These are phyloP conservation scores for Garra rufa DNA, from an alignment of 2,113 vertebrate species.

Conservation along the genomic window DNA sequence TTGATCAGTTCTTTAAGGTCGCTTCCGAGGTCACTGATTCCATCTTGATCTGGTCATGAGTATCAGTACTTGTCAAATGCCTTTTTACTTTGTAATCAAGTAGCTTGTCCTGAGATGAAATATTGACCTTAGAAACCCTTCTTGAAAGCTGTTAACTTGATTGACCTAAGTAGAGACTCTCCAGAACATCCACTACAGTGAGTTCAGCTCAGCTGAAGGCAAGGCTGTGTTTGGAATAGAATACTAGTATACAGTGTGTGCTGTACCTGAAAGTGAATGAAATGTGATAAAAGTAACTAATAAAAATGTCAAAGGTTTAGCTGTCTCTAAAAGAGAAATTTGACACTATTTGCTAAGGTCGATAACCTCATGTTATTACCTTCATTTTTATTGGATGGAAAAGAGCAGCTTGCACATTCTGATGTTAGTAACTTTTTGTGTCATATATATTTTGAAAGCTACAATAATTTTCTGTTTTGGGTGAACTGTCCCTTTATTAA, in stretches of 20 bases:
- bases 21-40: slow-evolving; percentile 12
- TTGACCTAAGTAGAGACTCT: not conserved
- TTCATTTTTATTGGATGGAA: not conserved
- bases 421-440: not conserved
- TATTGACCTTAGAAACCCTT: slow-evolving; percentile 14
- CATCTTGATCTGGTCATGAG: not conserved
- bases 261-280: not conserved
- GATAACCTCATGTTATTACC: not conserved
- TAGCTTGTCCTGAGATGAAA: slow-evolving; percentile 1
- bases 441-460: not conserved
- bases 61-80: slow-evolving; percentile 9
- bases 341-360: not conserved
- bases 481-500: not conserved
- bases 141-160: not conserved
- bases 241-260: not conserved
- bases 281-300: not conserved
- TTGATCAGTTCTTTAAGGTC: slow-evolving; percentile 13
- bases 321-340: not conserved
- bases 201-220: not conserved
- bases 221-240: not conserved
- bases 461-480: not conserved
- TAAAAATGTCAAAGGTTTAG: not conserved
- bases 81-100: not conserved
- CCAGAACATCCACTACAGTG: not conserved
- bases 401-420: not conserved